phyloP scores from a whole-genome alignment of 2,797 vertebrate genomes.

The Coreius guichenoti region DNA sequence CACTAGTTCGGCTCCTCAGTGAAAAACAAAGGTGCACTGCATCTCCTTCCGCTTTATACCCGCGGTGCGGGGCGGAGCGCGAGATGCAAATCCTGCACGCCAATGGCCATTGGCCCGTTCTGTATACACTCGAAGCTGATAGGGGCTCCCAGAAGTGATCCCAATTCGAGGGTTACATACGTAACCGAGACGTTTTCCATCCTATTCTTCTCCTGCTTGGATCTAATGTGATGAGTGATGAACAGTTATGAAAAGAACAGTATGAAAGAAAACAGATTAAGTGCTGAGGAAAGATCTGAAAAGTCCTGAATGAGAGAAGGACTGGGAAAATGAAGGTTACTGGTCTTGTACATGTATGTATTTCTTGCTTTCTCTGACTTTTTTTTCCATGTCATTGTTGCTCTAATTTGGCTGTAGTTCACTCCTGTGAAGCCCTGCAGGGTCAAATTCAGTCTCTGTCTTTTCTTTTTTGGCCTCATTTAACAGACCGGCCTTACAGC shows the following conservation, averaged over 20 bases:
- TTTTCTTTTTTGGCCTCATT: slow-evolving; percentile 34
- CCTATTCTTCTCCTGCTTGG: slow-evolving; percentile 12
- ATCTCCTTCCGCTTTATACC: too few relatives aligned
- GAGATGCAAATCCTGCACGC: too few relatives aligned
- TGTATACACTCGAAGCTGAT: too few relatives aligned
- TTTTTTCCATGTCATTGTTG: neutral
- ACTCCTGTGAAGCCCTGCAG: slow-evolving; percentile 9
- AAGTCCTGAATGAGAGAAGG: neutral
- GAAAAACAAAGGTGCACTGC: too few relatives aligned
- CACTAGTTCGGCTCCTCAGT: too few relatives aligned
- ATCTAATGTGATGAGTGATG: slow-evolving; percentile 28
- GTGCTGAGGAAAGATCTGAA: slow-evolving; percentile 4
- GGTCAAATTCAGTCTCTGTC: slow-evolving; percentile 29
- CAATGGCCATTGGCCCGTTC: too few relatives aligned
- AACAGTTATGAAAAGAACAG: slow-evolving; percentile 12
- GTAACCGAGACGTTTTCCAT: too few relatives aligned
- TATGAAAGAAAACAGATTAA: neutral
- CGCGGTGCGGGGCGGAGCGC: too few relatives aligned
- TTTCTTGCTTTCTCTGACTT: neutral
- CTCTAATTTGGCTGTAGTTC: slow-evolving; percentile 1
- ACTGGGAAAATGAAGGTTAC: neutral
- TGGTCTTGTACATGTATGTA: neutral
- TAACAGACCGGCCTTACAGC: slow-evolving; percentile 8
- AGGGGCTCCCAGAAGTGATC: too few relatives aligned
- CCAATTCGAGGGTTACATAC: too few relatives aligned